Evolutionary conservation across 2,797 vertebrate genomes (phyloP).

Genomic region (Microctenopoma stevenorrisi): DNA sequence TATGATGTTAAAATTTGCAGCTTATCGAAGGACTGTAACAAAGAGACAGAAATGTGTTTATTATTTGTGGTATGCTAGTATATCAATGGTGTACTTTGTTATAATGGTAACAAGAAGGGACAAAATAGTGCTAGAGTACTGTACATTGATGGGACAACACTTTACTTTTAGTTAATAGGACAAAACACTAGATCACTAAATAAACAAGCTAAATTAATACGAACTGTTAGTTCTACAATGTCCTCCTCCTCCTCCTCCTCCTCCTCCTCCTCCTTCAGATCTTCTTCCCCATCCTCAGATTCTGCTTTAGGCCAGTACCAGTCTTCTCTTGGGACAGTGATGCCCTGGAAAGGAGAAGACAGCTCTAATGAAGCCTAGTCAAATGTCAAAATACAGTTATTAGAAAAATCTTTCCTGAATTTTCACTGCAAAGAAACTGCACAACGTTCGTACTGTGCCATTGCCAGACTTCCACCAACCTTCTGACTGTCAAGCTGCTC

Average conservation of each 20-base stretch:
- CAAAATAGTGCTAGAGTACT: neutral
- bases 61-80: neutral
- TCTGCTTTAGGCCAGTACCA: constrained; percentile 85
- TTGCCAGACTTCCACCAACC: constrained; percentile 73
- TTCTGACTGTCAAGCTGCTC: constrained; percentile 94
- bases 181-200: neutral
- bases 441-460: neutral
- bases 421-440: neutral
- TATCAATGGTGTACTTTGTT: neutral
- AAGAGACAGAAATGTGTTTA: neutral
- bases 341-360: constrained; percentile 62
- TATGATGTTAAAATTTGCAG: constrained; percentile 91
- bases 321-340: constrained; percentile 77
- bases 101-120: neutral
- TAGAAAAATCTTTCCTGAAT: neutral
- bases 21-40: constrained; percentile 89
- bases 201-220: constrained; percentile 42
- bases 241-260: constrained; percentile 71
- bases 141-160: neutral
- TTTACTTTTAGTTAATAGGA: neutral
- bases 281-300: constrained; percentile 55
- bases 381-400: neutral
- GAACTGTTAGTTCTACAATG: constrained; percentile 73
- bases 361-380: neutral
- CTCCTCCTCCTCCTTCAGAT: constrained; percentile 44